A percentile compares a stretch with the other conserved stretches of the same genome.
Evolutionary conservation across 2,113 vertebrate species (phyloP).

Genomic region (Brachyhypopomus occidentalis): DNA sequence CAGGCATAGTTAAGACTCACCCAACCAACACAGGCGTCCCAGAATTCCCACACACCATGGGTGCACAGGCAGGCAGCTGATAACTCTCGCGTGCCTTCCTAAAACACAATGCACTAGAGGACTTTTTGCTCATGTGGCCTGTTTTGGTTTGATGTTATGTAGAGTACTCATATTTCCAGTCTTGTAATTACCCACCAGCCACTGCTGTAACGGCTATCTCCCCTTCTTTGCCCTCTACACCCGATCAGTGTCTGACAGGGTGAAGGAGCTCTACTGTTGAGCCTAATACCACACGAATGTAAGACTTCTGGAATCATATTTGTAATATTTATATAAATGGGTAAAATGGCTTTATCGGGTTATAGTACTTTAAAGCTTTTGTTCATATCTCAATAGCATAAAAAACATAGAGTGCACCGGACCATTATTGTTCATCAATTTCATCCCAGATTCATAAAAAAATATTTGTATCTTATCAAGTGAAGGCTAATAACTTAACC

Average conservation of each 20-base stretch:
- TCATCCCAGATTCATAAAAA: too few relatives aligned
- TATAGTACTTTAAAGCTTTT: too few relatives aligned
- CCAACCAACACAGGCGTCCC: constrained; percentile 1
- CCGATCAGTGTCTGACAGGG: background rate
- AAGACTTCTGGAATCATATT: too few relatives aligned
- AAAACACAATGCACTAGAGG: background rate
- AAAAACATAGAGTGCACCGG: too few relatives aligned
- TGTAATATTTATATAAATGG: too few relatives aligned
- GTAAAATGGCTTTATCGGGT: too few relatives aligned
- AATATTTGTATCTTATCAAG: too few relatives aligned
- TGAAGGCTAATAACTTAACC: too few relatives aligned
- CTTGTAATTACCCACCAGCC: constrained; percentile 19
- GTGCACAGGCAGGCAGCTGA: too few relatives aligned
- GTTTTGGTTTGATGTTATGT: constrained; percentile 14
- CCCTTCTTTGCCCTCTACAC: constrained; percentile 20
- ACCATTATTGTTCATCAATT: too few relatives aligned
- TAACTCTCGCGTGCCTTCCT: background rate
- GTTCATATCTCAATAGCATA: too few relatives aligned
- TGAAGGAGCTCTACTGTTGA: background rate
- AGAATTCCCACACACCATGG: background rate
- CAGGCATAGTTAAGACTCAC: constrained; percentile 8
- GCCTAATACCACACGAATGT: constrained; percentile 13
- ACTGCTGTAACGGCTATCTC: background rate
- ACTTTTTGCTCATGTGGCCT: background rate
- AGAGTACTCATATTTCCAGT: constrained; percentile 11